phyloP scores from a whole-genome alignment of 2,797 vertebrate species.

The Cryptoprocta ferox region DNA sequence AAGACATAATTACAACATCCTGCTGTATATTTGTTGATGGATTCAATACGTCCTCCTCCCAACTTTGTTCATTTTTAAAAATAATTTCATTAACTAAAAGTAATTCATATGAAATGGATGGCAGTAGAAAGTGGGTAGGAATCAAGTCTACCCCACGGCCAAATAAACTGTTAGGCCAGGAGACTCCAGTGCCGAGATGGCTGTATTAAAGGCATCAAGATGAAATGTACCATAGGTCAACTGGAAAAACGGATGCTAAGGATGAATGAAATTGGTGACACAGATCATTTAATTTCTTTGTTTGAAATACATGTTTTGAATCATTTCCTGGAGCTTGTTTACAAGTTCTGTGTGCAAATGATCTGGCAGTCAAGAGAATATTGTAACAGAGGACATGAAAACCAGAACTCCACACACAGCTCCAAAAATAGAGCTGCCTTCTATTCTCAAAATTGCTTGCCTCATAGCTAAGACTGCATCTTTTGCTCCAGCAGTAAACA shows the following conservation, averaged over 20 bases:
- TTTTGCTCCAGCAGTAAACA: constrained; percentile 87
- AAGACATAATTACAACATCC: neutral
- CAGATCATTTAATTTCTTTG: constrained; percentile 72
- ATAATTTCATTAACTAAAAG: neutral
- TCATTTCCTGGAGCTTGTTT: constrained; percentile 95
- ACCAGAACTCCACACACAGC: constrained; percentile 90
- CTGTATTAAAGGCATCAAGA: neutral
- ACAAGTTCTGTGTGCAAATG: constrained; percentile 92
- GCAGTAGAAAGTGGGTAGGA: neutral
- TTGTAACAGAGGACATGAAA: constrained; percentile 88
- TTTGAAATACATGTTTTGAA: constrained; percentile 89
- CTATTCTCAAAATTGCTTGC: constrained; percentile 91
- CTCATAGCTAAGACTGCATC: constrained; percentile 92
- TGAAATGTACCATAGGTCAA: neutral
- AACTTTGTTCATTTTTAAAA: neutral
- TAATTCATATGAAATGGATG: neutral
- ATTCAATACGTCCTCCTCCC: neutral
- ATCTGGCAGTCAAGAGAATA: constrained; percentile 91
- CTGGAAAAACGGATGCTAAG: constrained; percentile 78
- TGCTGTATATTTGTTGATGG: neutral
- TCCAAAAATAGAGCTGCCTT: constrained; percentile 92
- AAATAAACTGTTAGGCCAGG: neutral
- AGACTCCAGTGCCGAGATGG: neutral
- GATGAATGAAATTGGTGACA: constrained; percentile 71
- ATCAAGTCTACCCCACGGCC: neutral